Evolutionary conservation across 2,113 vertebrate genomes (phyloP).

Genomic region (Semicossyphus pulcher): DNA sequence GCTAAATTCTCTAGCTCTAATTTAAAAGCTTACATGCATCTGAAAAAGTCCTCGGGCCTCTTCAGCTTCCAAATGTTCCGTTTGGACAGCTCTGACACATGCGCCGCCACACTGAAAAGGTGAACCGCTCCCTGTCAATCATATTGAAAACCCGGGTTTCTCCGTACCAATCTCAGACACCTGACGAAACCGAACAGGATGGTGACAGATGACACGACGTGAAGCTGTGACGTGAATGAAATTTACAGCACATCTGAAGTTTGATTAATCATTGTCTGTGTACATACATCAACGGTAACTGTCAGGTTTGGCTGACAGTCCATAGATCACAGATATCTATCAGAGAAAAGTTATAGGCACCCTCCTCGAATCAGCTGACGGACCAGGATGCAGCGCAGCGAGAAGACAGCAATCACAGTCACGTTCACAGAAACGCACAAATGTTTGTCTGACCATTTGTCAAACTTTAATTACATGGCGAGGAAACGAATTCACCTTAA

Average conservation of each 20-base stretch:
- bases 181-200: not conserved
- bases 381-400: not conserved
- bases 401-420: not conserved
- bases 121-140: not conserved
- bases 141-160: not conserved
- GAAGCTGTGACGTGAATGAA: not conserved
- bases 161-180: conserved; percentile 7
- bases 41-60: not conserved
- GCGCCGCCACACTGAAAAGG: not conserved
- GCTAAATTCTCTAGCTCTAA: not conserved
- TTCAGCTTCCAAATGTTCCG: not conserved
- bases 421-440: not conserved
- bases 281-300: conserved; percentile 15
- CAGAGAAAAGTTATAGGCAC: not conserved
- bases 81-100: not conserved
- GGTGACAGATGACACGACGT: conserved; percentile 14
- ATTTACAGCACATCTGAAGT: conserved; percentile 13
- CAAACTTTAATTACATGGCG: not conserved
- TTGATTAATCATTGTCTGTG: not conserved
- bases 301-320: conserved; percentile 22
- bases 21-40: not conserved
- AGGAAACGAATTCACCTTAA: not conserved
- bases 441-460: not conserved
- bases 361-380: not conserved
- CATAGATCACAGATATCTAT: conserved; percentile 13